Percentiles rank a stretch among this genome's conserved stretches.
These are phyloP conservation scores for Delphinapterus leucas DNA, from an alignment of 2,113 vertebrate species.

Conservation along the genomic window DNA sequence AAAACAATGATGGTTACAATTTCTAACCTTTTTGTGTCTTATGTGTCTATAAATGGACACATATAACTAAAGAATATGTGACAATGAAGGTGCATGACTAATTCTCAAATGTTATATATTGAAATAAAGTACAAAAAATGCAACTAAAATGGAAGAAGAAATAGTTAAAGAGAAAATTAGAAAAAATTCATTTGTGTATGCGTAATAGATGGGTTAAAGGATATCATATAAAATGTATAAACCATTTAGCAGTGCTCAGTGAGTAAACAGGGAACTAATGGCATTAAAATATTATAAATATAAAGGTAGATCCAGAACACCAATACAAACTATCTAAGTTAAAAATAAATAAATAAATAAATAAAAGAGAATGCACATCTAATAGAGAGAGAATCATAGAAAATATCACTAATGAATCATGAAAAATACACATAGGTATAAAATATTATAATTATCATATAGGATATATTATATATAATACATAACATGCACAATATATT, in stretches of 20 bases:
- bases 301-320: not conserved
- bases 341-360: not conserved
- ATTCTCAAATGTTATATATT: not conserved
- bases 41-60: not conserved
- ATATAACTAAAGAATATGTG: not conserved
- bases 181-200: not conserved
- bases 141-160: not conserved
- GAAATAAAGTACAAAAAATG: not conserved
- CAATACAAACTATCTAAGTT: not conserved
- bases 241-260: not conserved
- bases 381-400: not conserved
- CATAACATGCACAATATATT: not conserved
- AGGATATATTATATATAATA: not conserved
- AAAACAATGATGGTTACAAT: not conserved
- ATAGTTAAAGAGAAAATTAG: not conserved
- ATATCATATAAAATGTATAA: not conserved
- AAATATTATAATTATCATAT: not conserved
- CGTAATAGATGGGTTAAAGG: not conserved
- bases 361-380: not conserved
- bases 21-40: not conserved
- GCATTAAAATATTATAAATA: not conserved
- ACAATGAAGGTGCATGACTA: not conserved
- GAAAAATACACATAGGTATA: not conserved
- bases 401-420: not conserved
- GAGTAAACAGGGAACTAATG: not conserved